Base-by-base conservation (phyloP, 2,113 vertebrate genomes). In the Colistium nudipinnis region DNA sequence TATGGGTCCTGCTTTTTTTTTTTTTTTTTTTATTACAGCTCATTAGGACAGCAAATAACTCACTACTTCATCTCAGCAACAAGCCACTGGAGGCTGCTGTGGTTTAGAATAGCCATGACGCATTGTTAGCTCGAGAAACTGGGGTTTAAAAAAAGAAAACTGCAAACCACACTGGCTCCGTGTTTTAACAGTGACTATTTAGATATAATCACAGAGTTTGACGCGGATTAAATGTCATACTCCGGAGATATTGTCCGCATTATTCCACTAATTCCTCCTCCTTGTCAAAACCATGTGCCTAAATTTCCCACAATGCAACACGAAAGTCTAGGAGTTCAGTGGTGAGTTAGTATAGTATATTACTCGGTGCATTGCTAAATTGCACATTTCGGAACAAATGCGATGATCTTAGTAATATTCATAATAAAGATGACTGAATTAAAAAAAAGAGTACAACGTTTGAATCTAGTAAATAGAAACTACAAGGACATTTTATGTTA, bases 41-140 rank as follows among this genome's bases (percentile, higher is more conserved):
- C 93, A 94, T 95, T 96, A 95, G 90, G 84, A 85, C 68, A 80
- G 90, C 75, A 84, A 90, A 92, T 91, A 94, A 91, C 83, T 91
- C 86, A 83, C 82, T 70, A 67, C 76, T 73, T 94, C 93, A 92
- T 94, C 75, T 91, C 92, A 62, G 78, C 78, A 80, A 82, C 49
- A 67, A 75, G 68, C 55, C 82, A 73, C 76, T 66, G 1, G 76
- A 71, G 86, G 44, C 63, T 57, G 38, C 66, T 35, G 45, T 47
- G 62, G 74, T 83, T 78, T 72, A 66, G 71, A 79, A 74, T 44
- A 72, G 68, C 54, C 33, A 19, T 27, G 74, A 79, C 57, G 41
- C 4, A 44, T 28, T 57, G 51, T 66, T 59, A 31, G 62, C 61
- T 39, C n/a, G 24, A 48, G 17, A 35, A 45, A 57, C 8, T 17